Evolutionary conservation across 2,797 vertebrate species (phyloP).

Genomic region (Aphelocoma californica): DNA sequence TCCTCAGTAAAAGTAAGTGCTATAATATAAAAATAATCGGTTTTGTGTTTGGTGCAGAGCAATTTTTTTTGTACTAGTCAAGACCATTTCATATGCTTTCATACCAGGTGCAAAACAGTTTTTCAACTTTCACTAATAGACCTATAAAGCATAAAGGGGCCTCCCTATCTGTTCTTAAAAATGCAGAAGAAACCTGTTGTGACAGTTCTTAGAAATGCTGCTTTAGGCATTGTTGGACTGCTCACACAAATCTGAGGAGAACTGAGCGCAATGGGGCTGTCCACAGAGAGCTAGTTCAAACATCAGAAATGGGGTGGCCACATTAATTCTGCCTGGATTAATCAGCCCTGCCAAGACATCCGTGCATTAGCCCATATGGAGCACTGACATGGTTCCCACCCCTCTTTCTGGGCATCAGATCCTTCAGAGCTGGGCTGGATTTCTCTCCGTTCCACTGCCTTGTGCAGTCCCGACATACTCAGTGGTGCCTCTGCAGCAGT

Average conservation of each 20-base stretch:
- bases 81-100: neutral
- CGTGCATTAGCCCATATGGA: fast-evolving
- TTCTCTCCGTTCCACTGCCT: neutral
- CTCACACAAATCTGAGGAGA: neutral
- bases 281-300: neutral
- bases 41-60: neutral
- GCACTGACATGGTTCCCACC: fast-evolving
- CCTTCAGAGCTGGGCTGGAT: neutral
- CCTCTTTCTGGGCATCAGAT: neutral
- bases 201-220: neutral
- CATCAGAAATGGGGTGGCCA: neutral
- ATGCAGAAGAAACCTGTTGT: neutral
- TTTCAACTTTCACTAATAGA: neutral
- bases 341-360: neutral
- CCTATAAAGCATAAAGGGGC: neutral
- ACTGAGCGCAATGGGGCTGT: fast-evolving
- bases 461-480: fast-evolving
- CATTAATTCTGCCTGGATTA: neutral
- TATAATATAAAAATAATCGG: neutral
- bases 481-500: neutral
- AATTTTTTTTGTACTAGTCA: neutral
- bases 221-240: neutral
- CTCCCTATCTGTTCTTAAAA: neutral
- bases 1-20: neutral
- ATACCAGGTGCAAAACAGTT: neutral